These are phyloP conservation scores for Lepus oiostolus DNA, from an alignment of 2,797 vertebrate genomes.

Conservation along the genomic window DNA sequence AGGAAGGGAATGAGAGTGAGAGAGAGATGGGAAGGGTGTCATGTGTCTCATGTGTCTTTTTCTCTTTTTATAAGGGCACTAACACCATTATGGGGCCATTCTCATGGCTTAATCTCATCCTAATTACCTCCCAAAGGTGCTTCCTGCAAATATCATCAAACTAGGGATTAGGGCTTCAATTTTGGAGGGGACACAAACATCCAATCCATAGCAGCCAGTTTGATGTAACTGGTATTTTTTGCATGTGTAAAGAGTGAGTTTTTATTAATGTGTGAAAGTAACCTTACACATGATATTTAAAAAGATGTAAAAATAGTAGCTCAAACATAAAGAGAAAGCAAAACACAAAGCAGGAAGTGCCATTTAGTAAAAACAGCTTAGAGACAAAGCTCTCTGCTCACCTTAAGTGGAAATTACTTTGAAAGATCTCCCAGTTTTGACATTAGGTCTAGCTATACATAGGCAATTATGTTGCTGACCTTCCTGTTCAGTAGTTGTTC, in stretches of 20 bases:
- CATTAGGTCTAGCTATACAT: slow-evolving; percentile 40
- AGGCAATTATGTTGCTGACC: slow-evolving; percentile 71
- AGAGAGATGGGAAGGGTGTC: not conserved
- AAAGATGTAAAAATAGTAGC: slow-evolving; percentile 11
- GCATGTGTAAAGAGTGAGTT: not conserved
- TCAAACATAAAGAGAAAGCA: slow-evolving; percentile 43
- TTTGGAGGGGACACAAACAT: not conserved
- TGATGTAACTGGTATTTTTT: slow-evolving; percentile 16
- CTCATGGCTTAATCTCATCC: not conserved
- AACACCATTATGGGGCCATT: not conserved
- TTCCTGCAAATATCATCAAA: not conserved
- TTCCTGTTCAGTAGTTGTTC: slow-evolving; percentile 70
- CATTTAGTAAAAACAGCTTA: slow-evolving; percentile 19
- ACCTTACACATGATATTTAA: slow-evolving; percentile 43
- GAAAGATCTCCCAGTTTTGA: slow-evolving; percentile 48
- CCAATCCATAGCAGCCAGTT: not conserved
- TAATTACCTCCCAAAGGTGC: not conserved
- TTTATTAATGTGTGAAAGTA: slow-evolving; percentile 26
- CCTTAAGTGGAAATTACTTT: not conserved
- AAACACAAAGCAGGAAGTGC: slow-evolving; percentile 29
- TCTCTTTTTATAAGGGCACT: not conserved
- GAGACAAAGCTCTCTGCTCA: not conserved
- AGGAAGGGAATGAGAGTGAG: not conserved
- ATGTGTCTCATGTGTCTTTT: not conserved
- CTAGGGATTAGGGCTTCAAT: not conserved